A percentile compares a stretch with the other conserved stretches of the same genome.
Conservation (phyloP, 2,888 invertebrate species). For the Holacanthella duospinosa region DNA sequence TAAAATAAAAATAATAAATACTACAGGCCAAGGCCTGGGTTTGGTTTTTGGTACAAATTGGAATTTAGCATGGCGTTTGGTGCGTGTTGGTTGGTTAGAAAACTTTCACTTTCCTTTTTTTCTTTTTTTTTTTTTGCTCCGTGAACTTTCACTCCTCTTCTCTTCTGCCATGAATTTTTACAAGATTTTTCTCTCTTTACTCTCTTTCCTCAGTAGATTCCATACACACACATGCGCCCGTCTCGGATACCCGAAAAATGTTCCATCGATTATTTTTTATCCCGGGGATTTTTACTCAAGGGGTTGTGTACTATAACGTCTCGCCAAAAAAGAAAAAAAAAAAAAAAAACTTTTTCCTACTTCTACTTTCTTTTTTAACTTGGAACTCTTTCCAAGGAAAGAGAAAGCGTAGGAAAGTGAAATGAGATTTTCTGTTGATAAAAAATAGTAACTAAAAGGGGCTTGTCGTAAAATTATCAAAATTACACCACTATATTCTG, state of each 20-base stretch:
- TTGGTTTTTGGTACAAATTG: background rate
- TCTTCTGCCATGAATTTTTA: constrained; percentile 3
- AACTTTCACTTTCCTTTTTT: background rate
- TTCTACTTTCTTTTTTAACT: background rate
- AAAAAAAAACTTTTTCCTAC: too few species aligned
- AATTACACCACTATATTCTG: too few species aligned
- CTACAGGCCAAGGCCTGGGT: too few species aligned
- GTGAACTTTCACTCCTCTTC: constrained; percentile 9
- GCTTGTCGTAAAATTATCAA: too few species aligned
- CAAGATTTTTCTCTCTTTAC: constrained; percentile 12
- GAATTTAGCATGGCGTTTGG: background rate
- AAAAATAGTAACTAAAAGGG: too few species aligned
- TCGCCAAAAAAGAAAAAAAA: too few species aligned
- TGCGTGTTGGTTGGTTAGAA: background rate
- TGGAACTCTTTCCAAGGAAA: background rate
- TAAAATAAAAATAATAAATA: too few species aligned
- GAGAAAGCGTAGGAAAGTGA: background rate
- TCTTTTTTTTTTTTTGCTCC: too few species aligned
- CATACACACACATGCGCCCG: constrained; percentile 36
- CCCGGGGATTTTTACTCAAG: constrained; percentile 35
- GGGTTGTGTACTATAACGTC: constrained; percentile 10
- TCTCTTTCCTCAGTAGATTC: background rate
- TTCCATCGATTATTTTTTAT: constrained; percentile 37
- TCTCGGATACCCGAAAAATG: constrained; percentile 35
- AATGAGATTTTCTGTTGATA: too few species aligned